A percentile compares a stretch with the other conserved stretches of the same genome.
Conservation (phyloP, 2,888 invertebrate genomes). For the Phragmatobia fuliginosa region DNA sequence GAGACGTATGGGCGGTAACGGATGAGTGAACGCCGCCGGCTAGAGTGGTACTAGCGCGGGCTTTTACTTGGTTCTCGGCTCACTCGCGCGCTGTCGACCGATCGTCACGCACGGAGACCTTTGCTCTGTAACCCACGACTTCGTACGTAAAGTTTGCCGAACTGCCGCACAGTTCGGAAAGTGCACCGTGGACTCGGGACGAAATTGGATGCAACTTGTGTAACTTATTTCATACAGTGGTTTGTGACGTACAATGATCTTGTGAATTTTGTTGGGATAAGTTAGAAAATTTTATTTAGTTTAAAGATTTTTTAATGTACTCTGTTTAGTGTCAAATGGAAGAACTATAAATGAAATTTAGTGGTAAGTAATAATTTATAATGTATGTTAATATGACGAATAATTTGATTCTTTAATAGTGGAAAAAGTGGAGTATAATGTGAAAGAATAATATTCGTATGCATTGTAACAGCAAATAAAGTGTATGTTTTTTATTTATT, state of each 20-base stretch:
- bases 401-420: neutral
- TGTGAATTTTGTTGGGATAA: conserved; percentile 38
- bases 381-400: neutral
- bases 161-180: conserved; percentile 50
- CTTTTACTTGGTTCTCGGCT: conserved; percentile 23
- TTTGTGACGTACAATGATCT: conserved; percentile 50
- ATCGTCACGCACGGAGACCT: conserved; percentile 42
- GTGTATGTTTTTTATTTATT: neutral
- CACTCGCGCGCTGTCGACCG: conserved; percentile 52
- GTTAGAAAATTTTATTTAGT: conserved; percentile 44
- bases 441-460: neutral
- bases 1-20: conserved; percentile 56
- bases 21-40: conserved; percentile 31
- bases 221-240: conserved; percentile 53
- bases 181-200: conserved; percentile 54
- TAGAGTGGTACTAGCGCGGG: conserved; percentile 23
- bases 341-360: conserved; percentile 41
- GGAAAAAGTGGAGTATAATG: neutral
- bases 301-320: conserved; percentile 36
- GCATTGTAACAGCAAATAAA: neutral
- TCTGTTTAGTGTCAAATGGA: conserved; percentile 35
- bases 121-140: conserved; percentile 29
- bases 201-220: conserved; percentile 67
- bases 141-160: conserved; percentile 61
- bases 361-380: conserved; percentile 44